Conservation (phyloP, 2,888 invertebrate genomes). For the Rhabditophanes sp. region DNA sequence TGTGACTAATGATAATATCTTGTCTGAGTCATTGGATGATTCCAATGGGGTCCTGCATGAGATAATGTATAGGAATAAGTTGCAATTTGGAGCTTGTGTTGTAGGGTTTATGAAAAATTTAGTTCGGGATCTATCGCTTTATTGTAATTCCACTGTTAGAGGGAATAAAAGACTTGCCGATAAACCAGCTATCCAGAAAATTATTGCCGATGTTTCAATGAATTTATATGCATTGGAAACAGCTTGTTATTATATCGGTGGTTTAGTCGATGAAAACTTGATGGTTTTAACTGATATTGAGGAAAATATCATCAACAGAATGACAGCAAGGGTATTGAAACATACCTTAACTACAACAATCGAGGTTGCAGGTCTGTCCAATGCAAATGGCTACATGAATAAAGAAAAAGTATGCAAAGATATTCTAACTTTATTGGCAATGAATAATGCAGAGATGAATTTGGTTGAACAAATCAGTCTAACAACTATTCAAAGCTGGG, state of each 20-base stretch:
- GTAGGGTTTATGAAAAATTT: conserved; percentile 18
- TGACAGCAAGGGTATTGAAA: too few species aligned
- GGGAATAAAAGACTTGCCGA: conserved; percentile 14
- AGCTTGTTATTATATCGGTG: conserved; percentile 36
- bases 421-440: too few species aligned
- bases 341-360: too few species aligned
- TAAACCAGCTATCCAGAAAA: conserved; percentile 15
- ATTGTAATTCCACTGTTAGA: conserved; percentile 1
- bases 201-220: conserved; percentile 16
- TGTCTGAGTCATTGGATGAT: conserved; percentile 10
- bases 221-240: conserved; percentile 31
- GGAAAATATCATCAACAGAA: conserved; percentile 31
- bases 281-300: conserved; percentile 33
- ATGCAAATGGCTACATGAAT: too few species aligned
- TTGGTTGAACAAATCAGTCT: conserved; percentile 20
- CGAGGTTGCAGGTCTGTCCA: too few species aligned
- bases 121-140: conserved; percentile 6
- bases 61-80: conserved; percentile 7
- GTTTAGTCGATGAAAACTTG: conserved; percentile 33
- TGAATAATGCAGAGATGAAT: too few species aligned
- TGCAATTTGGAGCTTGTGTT: conserved; percentile 20
- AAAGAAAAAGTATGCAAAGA: too few species aligned
- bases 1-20: conserved; percentile 8
- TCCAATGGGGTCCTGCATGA: conserved; percentile 12
- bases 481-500: conserved; percentile 23